These are phyloP conservation scores for Esox lucius DNA, from an alignment of 2,797 vertebrate genomes.

Conservation along the genomic window DNA sequence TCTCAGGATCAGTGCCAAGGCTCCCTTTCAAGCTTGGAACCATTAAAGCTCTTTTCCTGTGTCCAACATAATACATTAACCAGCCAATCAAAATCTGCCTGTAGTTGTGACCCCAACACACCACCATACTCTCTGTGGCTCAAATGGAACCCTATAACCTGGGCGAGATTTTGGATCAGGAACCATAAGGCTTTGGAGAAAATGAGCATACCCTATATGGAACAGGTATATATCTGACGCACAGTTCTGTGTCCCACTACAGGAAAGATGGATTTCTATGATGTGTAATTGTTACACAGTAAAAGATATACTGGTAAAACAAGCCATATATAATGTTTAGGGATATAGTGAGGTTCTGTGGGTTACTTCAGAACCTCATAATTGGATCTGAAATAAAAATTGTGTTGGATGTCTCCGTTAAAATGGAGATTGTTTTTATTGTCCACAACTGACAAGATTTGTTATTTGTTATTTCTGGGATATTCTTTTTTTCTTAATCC, in stretches of 20 bases:
- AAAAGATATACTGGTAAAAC: constrained; percentile 6
- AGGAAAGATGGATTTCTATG: neutral
- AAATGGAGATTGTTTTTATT: neutral
- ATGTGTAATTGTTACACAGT: constrained; percentile 1
- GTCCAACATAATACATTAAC: constrained; percentile 40
- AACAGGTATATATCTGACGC: neutral
- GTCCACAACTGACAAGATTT: neutral
- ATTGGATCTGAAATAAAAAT: too few species aligned
- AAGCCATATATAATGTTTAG: neutral
- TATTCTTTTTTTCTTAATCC: neutral
- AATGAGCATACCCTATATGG: neutral
- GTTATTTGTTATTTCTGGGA: too few species aligned
- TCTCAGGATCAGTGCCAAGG: constrained; percentile 9
- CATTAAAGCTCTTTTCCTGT: constrained; percentile 39
- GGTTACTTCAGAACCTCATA: too few species aligned
- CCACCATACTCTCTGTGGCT: constrained; percentile 15
- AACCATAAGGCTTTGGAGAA: neutral
- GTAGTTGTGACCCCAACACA: constrained; percentile 30
- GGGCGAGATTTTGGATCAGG: neutral
- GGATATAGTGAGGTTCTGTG: neutral
- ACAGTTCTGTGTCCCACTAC: neutral
- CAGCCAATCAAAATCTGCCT: constrained; percentile 38
- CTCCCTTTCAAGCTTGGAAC: constrained; percentile 39
- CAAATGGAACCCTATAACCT: neutral
- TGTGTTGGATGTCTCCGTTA: neutral